A percentile compares a stretch with the other conserved stretches of the same genome.
Evolutionary conservation across 1,140 invertebrate species (phyloP).

Genomic region (Triops cancriformis): DNA sequence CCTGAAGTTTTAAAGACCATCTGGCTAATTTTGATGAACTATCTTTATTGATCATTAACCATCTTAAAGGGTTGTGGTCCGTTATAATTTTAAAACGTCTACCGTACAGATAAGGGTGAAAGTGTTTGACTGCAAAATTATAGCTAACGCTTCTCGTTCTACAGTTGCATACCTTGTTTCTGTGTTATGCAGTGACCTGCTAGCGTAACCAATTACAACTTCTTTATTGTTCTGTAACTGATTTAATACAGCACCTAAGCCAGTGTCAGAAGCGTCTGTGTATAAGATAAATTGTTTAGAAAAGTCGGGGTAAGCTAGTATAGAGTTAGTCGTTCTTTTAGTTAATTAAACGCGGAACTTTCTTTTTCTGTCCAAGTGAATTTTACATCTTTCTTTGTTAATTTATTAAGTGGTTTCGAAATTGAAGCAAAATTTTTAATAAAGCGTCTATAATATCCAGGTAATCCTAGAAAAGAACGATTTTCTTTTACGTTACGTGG

Average conservation of each 20-base stretch:
- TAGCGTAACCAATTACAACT: no score
- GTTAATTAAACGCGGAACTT: background rate
- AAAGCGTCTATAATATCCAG: constrained; percentile 38
- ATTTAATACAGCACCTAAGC: background rate
- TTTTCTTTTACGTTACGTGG: constrained; percentile 29
- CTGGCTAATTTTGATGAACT: no score
- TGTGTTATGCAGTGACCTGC: background rate
- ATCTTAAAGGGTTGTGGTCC: no score
- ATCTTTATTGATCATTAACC: no score
- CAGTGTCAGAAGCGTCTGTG: no score
- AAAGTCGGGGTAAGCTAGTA: constrained; percentile 18
- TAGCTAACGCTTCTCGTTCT: background rate
- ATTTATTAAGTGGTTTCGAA: constrained; percentile 28
- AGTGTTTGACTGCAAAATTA: background rate
- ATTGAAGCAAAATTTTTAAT: constrained; percentile 33
- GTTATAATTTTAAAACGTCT: no score
- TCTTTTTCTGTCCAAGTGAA: background rate
- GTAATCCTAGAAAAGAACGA: constrained; percentile 36
- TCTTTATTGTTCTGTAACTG: background rate
- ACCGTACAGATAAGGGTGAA: background rate
- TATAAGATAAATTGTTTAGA: background rate
- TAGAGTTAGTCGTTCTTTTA: background rate
- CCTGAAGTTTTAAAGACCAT: background rate
- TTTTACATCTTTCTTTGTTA: constrained; percentile 21
- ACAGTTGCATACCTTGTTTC: background rate